A percentile compares a stretch with the other conserved stretches of the same genome.
phyloP scores from a whole-genome alignment of 1,140 invertebrate species.

The Cherax quadricarinatus region DNA sequence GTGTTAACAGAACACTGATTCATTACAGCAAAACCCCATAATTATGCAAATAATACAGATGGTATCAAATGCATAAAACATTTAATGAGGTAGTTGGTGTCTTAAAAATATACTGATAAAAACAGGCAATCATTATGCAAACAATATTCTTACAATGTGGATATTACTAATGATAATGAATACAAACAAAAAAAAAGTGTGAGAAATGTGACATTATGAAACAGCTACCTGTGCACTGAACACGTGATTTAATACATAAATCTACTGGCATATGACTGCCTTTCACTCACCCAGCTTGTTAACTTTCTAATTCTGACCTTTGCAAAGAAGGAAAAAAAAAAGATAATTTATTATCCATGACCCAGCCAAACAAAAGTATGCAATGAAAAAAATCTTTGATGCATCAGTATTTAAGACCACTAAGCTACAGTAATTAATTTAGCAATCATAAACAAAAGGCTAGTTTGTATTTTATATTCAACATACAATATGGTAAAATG shows the following conservation, averaged over 20 bases:
- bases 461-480: no score
- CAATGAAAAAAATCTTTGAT: not conserved
- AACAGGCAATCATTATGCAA: no score
- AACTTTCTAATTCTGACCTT: slow-evolving; percentile 39
- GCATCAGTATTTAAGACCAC: no score
- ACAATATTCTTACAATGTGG: not conserved
- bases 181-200: not conserved
- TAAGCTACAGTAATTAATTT: no score
- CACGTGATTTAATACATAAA: not conserved
- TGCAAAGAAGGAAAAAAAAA: slow-evolving; percentile 21
- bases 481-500: no score
- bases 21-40: no score
- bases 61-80: no score
- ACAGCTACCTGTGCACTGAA: slow-evolving; percentile 2
- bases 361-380: not conserved
- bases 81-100: no score
- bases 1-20: no score
- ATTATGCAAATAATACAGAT: no score
- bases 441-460: no score
- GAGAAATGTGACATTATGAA: not conserved
- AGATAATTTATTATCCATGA: not conserved
- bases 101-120: no score
- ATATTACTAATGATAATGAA: not conserved
- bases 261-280: not conserved
- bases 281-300: slow-evolving; percentile 37